Percentiles rank a stretch among this genome's conserved stretches.
Evolutionary conservation across 1,140 invertebrate species (phyloP).

Genomic region (Drosophila fuyamai): DNA sequence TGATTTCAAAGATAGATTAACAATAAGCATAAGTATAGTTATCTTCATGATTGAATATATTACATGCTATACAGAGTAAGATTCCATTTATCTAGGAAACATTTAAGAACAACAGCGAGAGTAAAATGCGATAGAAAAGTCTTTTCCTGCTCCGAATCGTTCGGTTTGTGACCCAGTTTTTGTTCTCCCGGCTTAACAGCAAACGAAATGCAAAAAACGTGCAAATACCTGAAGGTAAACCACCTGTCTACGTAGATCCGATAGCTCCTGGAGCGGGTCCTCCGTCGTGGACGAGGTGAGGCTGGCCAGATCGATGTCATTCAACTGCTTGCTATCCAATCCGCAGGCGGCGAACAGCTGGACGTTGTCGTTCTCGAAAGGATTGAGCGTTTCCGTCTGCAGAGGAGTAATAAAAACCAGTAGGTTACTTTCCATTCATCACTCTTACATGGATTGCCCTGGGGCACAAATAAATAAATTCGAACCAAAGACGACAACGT

Average conservation of each 20-base stretch:
- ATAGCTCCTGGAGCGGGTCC: constrained; percentile 87
- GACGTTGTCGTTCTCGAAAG: constrained; percentile 93
- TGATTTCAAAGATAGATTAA: constrained; percentile 20
- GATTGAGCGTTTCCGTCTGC: constrained; percentile 93
- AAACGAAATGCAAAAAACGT: constrained; percentile 81
- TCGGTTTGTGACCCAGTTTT: constrained; percentile 44
- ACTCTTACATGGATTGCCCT: not conserved
- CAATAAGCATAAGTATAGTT: constrained; percentile 39
- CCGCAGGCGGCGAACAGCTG: constrained; percentile 88
- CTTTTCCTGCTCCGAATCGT: constrained; percentile 49
- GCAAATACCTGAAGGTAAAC: constrained; percentile 89
- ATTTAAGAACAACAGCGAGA: constrained; percentile 59
- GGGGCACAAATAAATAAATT: constrained; percentile 15
- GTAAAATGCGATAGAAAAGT: constrained; percentile 27
- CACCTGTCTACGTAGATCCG: constrained; percentile 92
- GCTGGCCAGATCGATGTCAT: constrained; percentile 86
- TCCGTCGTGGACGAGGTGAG: constrained; percentile 84
- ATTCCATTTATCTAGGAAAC: constrained; percentile 30
- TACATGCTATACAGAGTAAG: constrained; percentile 45
- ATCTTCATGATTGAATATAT: constrained; percentile 16
- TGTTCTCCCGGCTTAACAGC: constrained; percentile 55
- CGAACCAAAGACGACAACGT: constrained; percentile 38
- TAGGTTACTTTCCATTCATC: constrained; percentile 18
- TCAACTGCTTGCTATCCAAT: constrained; percentile 85
- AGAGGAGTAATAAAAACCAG: constrained; percentile 10